Evolutionary conservation across 2,797 vertebrate species (phyloP), one percentile per base, ranked within the genome.

Genomic region (Ctenosaura bakeri): DNA sequence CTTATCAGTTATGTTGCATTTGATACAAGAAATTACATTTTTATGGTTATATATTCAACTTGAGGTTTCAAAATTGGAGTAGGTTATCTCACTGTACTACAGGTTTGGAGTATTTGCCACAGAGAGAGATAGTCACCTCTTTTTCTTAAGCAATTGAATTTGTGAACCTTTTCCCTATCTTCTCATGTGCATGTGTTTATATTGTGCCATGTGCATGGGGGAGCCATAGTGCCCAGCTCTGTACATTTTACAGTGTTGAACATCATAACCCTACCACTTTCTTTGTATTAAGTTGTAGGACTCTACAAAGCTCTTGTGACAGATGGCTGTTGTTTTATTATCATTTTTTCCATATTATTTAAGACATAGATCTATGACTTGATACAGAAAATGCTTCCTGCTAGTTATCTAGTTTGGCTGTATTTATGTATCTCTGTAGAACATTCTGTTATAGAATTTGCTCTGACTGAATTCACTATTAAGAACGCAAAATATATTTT

Each of bases 391-490:
- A 56, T 71, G 73, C 64, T 89, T 89, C 89, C 46, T 59, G 85
- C 83, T 85, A 76, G 81, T 50, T 92, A 88, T 62, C 35, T 74
- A 5, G 42, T 32, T 74, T 83, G 50, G 64, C n/a, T 54, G 14
- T 46, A n/a, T 79, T 52, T 32, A 79, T 35, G 10, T 46, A 74
- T 83, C 83, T 76, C 83, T 81, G 89, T 88, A 73, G 64, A 80
- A 13, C 52, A 56, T 74, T 29, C 50, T 42, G 22, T 26, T 54
- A 71, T 81, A 22, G 62, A 81, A 54, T 81, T 69, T 18, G 1
- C 46, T 81, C n/a, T 38, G 56, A 80, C 54, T 69, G 56, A 64
- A 85, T 56, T 86, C 86, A 92, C 56, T 82, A 78, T 69, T 78
- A 66, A 81, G 78, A 84, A 84, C 22, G 12, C 0, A 0, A 69